phyloP scores from a whole-genome alignment of 2,797 vertebrate species.

The Darevskia nairensis region DNA sequence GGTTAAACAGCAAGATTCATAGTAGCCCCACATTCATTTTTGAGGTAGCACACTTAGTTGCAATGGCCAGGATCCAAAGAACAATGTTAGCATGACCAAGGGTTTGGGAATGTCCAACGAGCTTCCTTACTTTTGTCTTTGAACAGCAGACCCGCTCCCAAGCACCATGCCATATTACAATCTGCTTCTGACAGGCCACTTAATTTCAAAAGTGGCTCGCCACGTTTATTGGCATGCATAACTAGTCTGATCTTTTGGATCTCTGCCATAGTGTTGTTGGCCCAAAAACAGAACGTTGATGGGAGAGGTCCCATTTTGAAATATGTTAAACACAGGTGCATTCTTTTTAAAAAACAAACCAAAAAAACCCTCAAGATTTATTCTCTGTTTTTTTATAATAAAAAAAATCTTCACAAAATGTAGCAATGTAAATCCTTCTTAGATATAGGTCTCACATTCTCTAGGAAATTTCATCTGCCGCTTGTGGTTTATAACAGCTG shows the following conservation, averaged over 20 bases:
- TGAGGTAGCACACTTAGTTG: constrained; percentile 82
- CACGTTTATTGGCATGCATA: neutral
- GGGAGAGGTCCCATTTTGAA: constrained; percentile 67
- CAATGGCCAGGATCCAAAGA: neutral
- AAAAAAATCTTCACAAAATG: constrained; percentile 57
- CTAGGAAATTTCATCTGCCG: constrained; percentile 76
- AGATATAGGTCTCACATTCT: constrained; percentile 78
- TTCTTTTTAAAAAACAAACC: neutral
- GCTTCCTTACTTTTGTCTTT: neutral
- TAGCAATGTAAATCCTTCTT: constrained; percentile 70
- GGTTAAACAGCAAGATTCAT: constrained; percentile 64
- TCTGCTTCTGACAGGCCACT: neutral
- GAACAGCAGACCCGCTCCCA: neutral
- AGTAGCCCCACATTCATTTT: constrained; percentile 65
- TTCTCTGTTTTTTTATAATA: constrained; percentile 56
- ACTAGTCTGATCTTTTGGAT: neutral
- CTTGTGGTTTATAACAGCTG: constrained; percentile 82
- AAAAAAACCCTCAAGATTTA: constrained; percentile 46
- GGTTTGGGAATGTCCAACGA: neutral
- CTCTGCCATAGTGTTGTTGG: constrained; percentile 71
- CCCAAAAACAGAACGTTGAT: constrained; percentile 70
- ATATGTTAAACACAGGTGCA: constrained; percentile 46
- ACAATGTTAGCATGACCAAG: neutral
- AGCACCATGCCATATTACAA: neutral
- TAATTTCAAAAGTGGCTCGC: neutral